Evolutionary conservation across 1,140 invertebrate genomes (phyloP).

Genomic region (Lucilia cuprina): DNA sequence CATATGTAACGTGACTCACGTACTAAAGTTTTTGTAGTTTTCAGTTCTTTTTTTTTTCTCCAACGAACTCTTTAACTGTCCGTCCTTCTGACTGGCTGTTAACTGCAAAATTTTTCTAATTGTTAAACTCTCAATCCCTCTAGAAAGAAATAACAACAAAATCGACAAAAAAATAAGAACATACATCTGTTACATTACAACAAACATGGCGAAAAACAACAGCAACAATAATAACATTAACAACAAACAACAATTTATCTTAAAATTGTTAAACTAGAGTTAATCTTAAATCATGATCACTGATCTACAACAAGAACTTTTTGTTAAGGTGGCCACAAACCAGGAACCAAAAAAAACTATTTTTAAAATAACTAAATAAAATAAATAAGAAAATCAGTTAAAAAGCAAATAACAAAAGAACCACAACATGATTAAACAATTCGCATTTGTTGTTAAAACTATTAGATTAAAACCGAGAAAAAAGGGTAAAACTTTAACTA

Average conservation of each 20-base stretch:
- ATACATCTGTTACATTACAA: slow-evolving; percentile 33
- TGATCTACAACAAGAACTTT: slow-evolving; percentile 27
- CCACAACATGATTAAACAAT: slow-evolving; percentile 4
- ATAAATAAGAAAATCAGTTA: neutral
- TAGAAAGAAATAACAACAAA: neutral
- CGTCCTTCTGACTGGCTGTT: neutral
- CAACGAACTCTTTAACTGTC: neutral
- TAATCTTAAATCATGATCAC: slow-evolving; percentile 31
- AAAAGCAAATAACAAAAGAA: neutral
- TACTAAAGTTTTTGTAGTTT: slow-evolving; percentile 13
- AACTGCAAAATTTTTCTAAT: slow-evolving; percentile 35
- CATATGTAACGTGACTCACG: slow-evolving; percentile 31
- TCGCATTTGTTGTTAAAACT: slow-evolving; percentile 9
- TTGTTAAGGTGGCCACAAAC: neutral
- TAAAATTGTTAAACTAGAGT: slow-evolving; percentile 32
- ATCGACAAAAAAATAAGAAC: slow-evolving; percentile 25
- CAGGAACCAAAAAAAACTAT: neutral
- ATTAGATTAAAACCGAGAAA: neutral
- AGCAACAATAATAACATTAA: neutral
- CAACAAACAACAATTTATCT: neutral
- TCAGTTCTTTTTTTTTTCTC: neutral
- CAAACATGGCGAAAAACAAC: slow-evolving; percentile 1
- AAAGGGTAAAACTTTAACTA: neutral
- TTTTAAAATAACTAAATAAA: neutral
- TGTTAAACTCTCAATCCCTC: slow-evolving; percentile 28